Percentiles rank a stretch among this genome's conserved stretches.
Conservation (phyloP, 2,113 vertebrate genomes). For the Manacus vitellinus region DNA sequence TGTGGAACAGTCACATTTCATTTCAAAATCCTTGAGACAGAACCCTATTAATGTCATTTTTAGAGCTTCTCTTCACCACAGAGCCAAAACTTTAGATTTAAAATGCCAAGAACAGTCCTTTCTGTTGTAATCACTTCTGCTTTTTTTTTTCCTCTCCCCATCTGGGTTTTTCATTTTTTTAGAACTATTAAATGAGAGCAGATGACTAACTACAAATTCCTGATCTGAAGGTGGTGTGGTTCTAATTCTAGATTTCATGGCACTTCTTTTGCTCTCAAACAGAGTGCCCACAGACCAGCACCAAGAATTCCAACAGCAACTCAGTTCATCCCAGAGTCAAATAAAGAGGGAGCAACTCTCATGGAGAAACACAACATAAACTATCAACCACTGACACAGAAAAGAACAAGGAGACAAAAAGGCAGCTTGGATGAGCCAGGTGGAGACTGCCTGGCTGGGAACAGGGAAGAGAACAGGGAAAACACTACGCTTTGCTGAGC, state of each 20-base stretch:
- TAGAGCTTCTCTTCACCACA: background rate
- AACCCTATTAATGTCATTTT: background rate
- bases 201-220: background rate
- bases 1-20: background rate
- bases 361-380: conserved; percentile 24
- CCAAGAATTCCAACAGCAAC: background rate
- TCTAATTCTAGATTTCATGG: background rate
- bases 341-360: background rate
- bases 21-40: background rate
- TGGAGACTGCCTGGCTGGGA: conserved; percentile 10
- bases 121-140: background rate
- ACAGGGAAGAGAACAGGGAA: conserved; percentile 18
- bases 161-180: background rate
- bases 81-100: background rate
- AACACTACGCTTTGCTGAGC: conserved; percentile 17
- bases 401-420: conserved; percentile 31
- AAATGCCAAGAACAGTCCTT: background rate
- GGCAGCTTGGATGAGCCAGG: background rate
- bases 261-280: background rate
- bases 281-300: background rate
- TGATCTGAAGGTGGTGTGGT: background rate
- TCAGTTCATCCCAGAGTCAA: background rate
- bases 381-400: conserved; percentile 32
- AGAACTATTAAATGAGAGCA: background rate
- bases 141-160: background rate